Evolutionary conservation across 2,797 vertebrate genomes (phyloP).

Genomic region (Phoebastria nigripes): DNA sequence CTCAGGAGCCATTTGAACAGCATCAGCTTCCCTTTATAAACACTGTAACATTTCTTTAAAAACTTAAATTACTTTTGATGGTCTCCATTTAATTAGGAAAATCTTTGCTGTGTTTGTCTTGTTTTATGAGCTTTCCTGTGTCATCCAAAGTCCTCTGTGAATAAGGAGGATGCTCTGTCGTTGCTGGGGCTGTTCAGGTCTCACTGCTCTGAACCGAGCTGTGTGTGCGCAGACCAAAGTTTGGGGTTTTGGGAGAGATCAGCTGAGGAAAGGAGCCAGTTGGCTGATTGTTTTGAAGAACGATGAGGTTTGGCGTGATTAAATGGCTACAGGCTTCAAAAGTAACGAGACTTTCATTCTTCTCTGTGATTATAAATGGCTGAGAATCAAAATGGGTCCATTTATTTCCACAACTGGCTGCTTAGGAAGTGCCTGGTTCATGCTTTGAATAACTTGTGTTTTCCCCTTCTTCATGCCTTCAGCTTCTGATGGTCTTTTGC

Average conservation of each 20-base stretch:
- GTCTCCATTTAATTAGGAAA: conserved; percentile 38
- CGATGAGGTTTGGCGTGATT: background rate
- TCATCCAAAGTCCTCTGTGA: background rate
- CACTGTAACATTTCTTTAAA: conserved; percentile 4
- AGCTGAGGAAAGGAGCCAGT: background rate
- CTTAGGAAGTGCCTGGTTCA: background rate
- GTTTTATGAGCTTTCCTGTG: background rate
- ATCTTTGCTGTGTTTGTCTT: background rate
- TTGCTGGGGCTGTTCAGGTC: background rate
- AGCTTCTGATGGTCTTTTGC: background rate
- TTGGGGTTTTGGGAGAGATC: background rate
- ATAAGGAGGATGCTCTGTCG: background rate
- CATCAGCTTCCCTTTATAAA: conserved; percentile 5
- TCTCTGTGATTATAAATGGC: background rate
- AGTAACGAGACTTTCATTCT: background rate
- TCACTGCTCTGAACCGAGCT: background rate
- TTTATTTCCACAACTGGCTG: background rate
- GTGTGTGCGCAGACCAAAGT: background rate
- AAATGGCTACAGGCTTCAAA: background rate
- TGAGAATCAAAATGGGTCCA: background rate
- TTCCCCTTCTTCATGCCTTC: background rate
- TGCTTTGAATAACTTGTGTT: background rate
- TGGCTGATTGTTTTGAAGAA: background rate
- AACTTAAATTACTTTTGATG: conserved; percentile 15
- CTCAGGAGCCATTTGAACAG: conserved; percentile 30